phyloP scores from a whole-genome alignment of 2,888 invertebrate species.

The Sturmia bella region DNA sequence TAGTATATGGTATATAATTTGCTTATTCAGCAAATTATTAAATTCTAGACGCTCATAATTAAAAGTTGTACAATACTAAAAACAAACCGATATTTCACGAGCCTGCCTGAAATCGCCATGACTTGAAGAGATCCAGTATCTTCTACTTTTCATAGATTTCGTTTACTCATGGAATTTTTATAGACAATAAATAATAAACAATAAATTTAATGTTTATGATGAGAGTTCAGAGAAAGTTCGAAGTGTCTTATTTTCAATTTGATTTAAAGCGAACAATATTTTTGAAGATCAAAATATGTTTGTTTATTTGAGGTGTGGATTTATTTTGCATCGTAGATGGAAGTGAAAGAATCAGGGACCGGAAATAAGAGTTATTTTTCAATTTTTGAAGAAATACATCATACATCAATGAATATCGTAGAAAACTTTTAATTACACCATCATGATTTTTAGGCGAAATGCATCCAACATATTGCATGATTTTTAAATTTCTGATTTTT shows the following conservation, averaged over 20 bases:
- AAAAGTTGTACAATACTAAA: neutral
- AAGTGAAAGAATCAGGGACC: too few relatives aligned
- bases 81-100: neutral
- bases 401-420: too few relatives aligned
- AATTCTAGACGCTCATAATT: neutral
- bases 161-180: slow-evolving; percentile 14
- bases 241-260: neutral
- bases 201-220: slow-evolving; percentile 13
- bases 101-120: neutral
- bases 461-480: too few relatives aligned
- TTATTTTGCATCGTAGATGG: too few relatives aligned
- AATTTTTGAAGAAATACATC: too few relatives aligned
- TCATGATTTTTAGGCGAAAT: too few relatives aligned
- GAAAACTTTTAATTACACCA: too few relatives aligned
- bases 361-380: too few relatives aligned
- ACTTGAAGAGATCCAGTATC: slow-evolving; percentile 10
- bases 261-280: too few relatives aligned
- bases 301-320: too few relatives aligned
- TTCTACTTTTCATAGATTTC: slow-evolving; percentile 13
- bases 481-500: too few relatives aligned
- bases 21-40: neutral
- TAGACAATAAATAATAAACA: neutral
- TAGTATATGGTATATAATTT: neutral
- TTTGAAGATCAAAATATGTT: too few relatives aligned
- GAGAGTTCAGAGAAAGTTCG: slow-evolving; percentile 34